Evolutionary conservation across 2,888 invertebrate species (phyloP), one percentile per base, ranked within the genome.

Genomic region (Harmothoe impar): DNA sequence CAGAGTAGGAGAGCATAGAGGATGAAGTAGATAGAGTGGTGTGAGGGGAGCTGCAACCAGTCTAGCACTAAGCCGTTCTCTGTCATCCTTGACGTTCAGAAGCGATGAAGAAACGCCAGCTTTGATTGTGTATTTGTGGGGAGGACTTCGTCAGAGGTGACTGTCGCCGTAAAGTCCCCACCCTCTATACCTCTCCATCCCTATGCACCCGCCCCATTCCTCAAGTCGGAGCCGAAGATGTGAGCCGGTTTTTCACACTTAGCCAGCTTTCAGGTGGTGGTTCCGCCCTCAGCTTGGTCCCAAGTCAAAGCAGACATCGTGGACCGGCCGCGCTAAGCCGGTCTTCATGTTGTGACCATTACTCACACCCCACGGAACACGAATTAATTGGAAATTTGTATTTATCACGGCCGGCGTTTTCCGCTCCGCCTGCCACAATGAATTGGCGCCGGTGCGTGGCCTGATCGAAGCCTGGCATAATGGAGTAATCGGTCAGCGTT

Each of bases 351-450:
- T 33, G 54, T 54, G 52, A 25, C 81, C 43, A 81, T 81, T 81
- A 81, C 20, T 81, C 15, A 81, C 81, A 35, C 43, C 23, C 35
- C 23, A 35, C 43, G 20, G 81, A 33, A n/a, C 81, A 25, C 12
- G 35, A 43, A 81, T 81, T 81, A 81, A 81, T 81, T 81, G 33
- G 31, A 81, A 81, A 35, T 81, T 81, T 81, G 81, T 81, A 81
- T 81, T 81, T 81, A 81, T 81, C 81, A 43, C 23, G 15, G 81
- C 17, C 20, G 35, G 23, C 15, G 23, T 81, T 81, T 81, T 81
- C 81, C 81, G 81, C 81, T 35, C 81, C 3, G 43, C 33, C 20
- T 81, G 43, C 15, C 31, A 15, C 33, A 25, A 51, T 84, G 52
- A 29, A 33, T 54, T n/a, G 29, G 52, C 29, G 7, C 43, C 43